Base-by-base conservation (phyloP, 37 sponge, comb jelly and placozoan species). In the Corticium candelabrum region DNA sequence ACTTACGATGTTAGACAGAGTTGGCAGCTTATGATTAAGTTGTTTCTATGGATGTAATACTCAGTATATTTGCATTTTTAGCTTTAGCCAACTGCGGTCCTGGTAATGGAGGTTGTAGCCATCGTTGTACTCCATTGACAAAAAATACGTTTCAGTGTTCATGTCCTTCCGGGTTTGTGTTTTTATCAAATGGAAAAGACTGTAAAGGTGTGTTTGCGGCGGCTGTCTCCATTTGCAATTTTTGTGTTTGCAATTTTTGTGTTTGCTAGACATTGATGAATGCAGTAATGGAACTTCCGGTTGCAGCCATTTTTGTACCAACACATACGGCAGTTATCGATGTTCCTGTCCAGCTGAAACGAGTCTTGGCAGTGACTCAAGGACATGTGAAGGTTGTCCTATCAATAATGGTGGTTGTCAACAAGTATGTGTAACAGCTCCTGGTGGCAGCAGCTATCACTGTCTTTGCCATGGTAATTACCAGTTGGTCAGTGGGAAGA, bases 311-410 rank as follows among this genome's bases (percentile, higher is more conserved):
- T 29, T 5, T 4, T 70, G 73, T 34, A 70, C 73, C 73, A 70
- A 70, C 36, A 70, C 73, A 7, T 30, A 30, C 21, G 73, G 73
- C 73, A 70, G 73, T 32, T 70, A 30, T 34, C 5, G 31, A 70
- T 70, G 73, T 32, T 70, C 73, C 36, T 70, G 73, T 15, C 31
- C 73, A 15, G 35, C 29, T 29, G 36, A 70, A 30, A 70, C 73
- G 36, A 29, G 4, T 32, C 73, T 70, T 4, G 73, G 31, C 5
- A 15, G 4, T 4, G 7, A 4, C 73, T 7, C 5, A 7, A 70
- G 36, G 36, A 70, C 7, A 70, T 70, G 73, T 34, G 73, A 70
- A 70, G 73, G 73, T 70, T 70, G 73, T 15, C 31, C 73, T 29
- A 70, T 70, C 36, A 70, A 70, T 15, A 70, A 70, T 15, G 73